Percentiles rank a stretch among this genome's conserved stretches.
Evolutionary conservation across 2,888 invertebrate species (phyloP).

Genomic region (Isotomurus palustris): DNA sequence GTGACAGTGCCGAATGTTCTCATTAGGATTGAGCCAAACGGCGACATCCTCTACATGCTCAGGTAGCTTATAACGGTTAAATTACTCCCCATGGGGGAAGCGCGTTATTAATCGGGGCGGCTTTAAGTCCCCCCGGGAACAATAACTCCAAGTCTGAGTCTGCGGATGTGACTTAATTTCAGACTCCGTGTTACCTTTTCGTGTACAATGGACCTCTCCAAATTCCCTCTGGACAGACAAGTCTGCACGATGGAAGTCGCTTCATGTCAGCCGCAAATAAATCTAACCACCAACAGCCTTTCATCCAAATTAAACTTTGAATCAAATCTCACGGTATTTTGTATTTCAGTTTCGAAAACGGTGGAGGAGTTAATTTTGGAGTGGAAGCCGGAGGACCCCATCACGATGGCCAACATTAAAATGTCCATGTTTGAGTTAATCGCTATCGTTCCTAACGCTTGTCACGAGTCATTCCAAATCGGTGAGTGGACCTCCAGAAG

Average conservation of each 20-base stretch:
- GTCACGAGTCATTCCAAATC: slow-evolving; percentile 53
- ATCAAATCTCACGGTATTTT: not conserved
- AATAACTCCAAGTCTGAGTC: no score
- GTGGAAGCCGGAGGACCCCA: slow-evolving; percentile 51
- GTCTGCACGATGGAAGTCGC: slow-evolving; percentile 57
- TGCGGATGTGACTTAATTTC: no score
- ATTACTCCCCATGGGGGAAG: no score
- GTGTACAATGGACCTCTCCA: slow-evolving; percentile 58
- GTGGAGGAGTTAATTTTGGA: slow-evolving; percentile 52
- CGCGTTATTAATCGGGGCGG: no score
- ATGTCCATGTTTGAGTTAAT: slow-evolving; percentile 54
- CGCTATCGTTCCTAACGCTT: slow-evolving; percentile 50
- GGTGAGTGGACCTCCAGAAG: slow-evolving; percentile 46
- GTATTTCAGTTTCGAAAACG: slow-evolving; percentile 52
- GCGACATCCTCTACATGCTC: slow-evolving; percentile 49
- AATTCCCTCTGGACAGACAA: slow-evolving; percentile 56
- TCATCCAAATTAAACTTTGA: not conserved
- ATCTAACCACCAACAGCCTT: not conserved
- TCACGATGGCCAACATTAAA: slow-evolving; percentile 52
- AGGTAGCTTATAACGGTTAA: slow-evolving; percentile 46
- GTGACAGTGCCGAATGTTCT: slow-evolving; percentile 55
- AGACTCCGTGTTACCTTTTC: slow-evolving; percentile 57
- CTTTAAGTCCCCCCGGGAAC: no score
- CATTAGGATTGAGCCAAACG: slow-evolving; percentile 50
- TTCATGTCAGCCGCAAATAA: slow-evolving; percentile 53